Evolutionary conservation across 2,888 invertebrate species (phyloP).

Genomic region (Torymus aiolomorphi): DNA sequence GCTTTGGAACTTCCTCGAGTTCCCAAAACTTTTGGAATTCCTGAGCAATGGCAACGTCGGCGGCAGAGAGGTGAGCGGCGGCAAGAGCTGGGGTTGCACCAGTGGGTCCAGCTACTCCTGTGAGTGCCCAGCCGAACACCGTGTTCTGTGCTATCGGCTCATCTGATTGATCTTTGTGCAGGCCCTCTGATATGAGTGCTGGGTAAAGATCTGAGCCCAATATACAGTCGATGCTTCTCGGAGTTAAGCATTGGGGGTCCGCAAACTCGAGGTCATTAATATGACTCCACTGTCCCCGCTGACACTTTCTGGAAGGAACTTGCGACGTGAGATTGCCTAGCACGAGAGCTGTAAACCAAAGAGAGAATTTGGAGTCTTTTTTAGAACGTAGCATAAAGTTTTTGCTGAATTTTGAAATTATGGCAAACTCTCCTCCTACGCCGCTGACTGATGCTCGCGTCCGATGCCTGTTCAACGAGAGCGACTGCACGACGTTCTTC

Average conservation of each 20-base stretch:
- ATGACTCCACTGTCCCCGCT: background rate
- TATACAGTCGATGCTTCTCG: background rate
- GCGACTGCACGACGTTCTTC: too few species aligned
- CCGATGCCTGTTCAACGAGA: too few species aligned
- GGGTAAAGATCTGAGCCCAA: constrained; percentile 36
- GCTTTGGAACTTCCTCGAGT: background rate
- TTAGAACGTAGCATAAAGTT: background rate
- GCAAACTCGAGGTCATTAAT: background rate
- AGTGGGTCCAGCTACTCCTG: background rate
- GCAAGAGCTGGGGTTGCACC: background rate
- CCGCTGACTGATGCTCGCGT: background rate
- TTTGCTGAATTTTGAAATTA: background rate
- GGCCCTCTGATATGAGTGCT: constrained; percentile 12
- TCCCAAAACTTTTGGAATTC: background rate
- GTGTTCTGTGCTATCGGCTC: constrained; percentile 32
- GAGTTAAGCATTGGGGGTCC: background rate
- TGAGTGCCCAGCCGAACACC: constrained; percentile 35
- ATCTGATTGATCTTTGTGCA: constrained; percentile 6
- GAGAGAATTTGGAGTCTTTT: background rate
- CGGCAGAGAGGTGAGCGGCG: too few species aligned
- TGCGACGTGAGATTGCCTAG: background rate
- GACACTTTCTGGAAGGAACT: background rate
- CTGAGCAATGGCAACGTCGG: background rate
- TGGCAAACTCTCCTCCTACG: background rate
- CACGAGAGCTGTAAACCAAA: background rate